A percentile compares a stretch with the other conserved stretches of the same genome.
Evolutionary conservation across 2,797 vertebrate species (phyloP).

Genomic region (Chelonia mydas): DNA sequence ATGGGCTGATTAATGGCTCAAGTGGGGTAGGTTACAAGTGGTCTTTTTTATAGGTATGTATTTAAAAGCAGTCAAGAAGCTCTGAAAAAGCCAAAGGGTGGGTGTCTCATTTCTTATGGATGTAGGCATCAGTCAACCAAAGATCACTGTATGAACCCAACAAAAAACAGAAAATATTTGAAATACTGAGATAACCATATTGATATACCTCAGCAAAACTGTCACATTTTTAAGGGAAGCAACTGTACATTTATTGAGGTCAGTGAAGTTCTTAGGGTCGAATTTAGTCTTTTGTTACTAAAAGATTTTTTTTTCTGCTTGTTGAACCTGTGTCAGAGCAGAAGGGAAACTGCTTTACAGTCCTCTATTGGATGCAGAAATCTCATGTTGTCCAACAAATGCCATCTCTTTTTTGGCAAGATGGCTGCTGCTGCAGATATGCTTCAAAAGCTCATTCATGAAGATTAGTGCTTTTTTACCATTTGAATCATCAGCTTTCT

Average conservation of each 20-base stretch:
- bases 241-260: not conserved
- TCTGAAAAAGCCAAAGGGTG: no score
- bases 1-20: no score
- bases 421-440: not conserved
- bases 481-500: not conserved
- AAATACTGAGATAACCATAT: not conserved
- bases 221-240: accelerated
- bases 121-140: accelerated
- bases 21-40: no score
- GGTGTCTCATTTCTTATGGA: no score
- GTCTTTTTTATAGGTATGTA: no score
- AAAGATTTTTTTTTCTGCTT: not conserved
- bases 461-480: not conserved
- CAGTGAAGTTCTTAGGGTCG: not conserved
- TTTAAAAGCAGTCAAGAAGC: no score
- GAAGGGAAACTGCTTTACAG: accelerated
- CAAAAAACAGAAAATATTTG: not conserved
- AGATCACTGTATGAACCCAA: accelerated
- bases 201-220: accelerated
- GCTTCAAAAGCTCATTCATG: not conserved
- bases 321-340: not conserved
- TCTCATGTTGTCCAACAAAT: accelerated
- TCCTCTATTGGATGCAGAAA: not conserved
- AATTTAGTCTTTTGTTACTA: not conserved
- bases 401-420: accelerated